phyloP scores from a whole-genome alignment of 2,888 invertebrate species.

The Leptothorax acervorum region DNA sequence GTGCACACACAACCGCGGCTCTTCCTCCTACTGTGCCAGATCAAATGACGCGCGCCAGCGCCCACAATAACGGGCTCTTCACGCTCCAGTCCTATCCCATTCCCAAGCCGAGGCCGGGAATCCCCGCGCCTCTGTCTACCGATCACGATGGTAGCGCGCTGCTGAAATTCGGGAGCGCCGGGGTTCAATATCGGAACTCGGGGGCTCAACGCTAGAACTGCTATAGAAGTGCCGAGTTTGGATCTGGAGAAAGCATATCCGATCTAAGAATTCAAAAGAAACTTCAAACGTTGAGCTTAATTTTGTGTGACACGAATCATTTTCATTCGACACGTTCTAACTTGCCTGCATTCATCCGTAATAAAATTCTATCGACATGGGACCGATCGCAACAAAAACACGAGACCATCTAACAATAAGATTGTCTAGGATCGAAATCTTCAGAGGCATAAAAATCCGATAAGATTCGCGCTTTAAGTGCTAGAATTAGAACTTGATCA shows the following conservation, averaged over 20 bases:
- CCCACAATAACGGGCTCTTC: constrained; percentile 84
- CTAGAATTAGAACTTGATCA: too few relatives aligned
- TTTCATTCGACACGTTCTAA: background rate
- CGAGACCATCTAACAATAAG: background rate
- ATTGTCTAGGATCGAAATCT: background rate
- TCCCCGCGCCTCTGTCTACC: constrained; percentile 38
- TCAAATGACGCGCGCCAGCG: constrained; percentile 85
- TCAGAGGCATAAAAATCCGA: background rate
- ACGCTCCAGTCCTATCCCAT: constrained; percentile 77
- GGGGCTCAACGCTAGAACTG: background rate
- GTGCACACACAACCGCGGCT: constrained; percentile 77
- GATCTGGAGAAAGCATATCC: background rate
- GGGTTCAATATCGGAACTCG: constrained; percentile 3
- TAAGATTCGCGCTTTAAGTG: background rate
- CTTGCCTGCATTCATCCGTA: background rate
- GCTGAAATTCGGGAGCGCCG: background rate
- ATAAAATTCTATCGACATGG: background rate
- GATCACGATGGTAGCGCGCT: constrained; percentile 29
- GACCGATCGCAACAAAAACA: background rate
- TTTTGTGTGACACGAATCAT: background rate
- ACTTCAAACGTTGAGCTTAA: background rate
- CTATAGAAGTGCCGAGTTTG: background rate
- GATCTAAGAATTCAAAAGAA: background rate
- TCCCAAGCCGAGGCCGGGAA: constrained; percentile 52
- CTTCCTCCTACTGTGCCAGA: constrained; percentile 80